Evolutionary conservation across 1,140 invertebrate species (phyloP), one percentile per base, ranked within the genome.

Genomic region (Cydia amplana): DNA sequence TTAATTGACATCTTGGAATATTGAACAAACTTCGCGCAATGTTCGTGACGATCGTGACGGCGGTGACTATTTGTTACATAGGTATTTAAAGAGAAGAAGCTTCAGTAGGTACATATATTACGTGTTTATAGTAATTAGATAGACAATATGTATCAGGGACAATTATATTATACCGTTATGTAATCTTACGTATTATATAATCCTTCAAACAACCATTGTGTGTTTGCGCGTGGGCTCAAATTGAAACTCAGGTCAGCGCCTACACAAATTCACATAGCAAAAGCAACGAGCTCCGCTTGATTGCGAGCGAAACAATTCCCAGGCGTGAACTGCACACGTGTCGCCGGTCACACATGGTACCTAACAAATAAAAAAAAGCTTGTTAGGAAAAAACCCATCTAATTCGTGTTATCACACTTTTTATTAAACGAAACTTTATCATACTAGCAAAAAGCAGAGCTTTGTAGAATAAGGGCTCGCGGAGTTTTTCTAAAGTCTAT

Each of bases 171-270:
- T 40, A 40, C 36, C 36, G 43, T 2, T 46, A 16, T 16, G 7
- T 46, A 14, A 46, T 46, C n/a, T n/a, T 12, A 14, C 36, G 7
- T 40, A 46, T 0, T 0, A 25, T 14, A 43, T 43, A 43, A 43
- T 43, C 43, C 32, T 36, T 7, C 65, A 70, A 70, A 70, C 36
- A 40, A 6, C 32, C 18, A 51, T n/a, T 46, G 43, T 46, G 43
- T 18, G 18, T 14, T 40, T 40, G 32, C 4, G 64, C 36, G 1
- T 23, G 32, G 16, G 65, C 36, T 40, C n/a, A 40, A 70, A 70
- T 70, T 70, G 65, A 70, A 70, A 70, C 65, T n/a, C 65, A 70
- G 65, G 32, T 70, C 65, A 70, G 65, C 65, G 65, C 65, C 65
- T 70, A 70, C 65, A 70, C 65, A 70, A 70, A 70, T 70, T 70